Conservation (phyloP, 1,140 invertebrate species). For the Zaprionus camerounensis region DNA sequence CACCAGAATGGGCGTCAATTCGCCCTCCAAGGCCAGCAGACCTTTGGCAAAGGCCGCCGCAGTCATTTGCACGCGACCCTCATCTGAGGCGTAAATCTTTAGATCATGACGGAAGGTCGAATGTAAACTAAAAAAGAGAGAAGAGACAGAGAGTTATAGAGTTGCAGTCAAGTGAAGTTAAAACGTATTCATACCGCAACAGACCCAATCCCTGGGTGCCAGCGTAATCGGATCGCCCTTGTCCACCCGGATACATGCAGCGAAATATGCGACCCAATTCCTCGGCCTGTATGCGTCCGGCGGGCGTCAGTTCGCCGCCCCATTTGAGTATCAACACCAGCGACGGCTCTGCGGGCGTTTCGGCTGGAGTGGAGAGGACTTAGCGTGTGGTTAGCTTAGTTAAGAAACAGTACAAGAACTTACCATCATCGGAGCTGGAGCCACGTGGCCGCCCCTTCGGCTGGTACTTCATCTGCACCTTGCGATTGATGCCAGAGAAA, state of each 20-base stretch:
- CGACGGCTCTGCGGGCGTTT: constrained; percentile 93
- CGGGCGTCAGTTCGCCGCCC: constrained; percentile 99
- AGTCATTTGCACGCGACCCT: constrained; percentile 99
- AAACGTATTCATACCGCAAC: constrained; percentile 85
- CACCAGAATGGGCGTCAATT: constrained; percentile 98
- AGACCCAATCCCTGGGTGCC: constrained; percentile 96
- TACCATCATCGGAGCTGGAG: constrained; percentile 98
- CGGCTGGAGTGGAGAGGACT: constrained; percentile 85
- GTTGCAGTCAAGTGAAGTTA: background rate
- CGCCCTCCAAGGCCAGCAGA: constrained; percentile 97
- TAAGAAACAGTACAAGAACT: constrained; percentile 59
- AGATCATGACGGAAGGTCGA: constrained; percentile 99
- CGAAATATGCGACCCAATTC: constrained; percentile 98
- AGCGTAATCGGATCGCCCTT: constrained; percentile 89
- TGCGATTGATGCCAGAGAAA: constrained; percentile 99
- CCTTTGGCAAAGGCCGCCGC: constrained; percentile 99
- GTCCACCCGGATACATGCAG: constrained; percentile 98
- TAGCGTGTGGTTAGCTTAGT: constrained; percentile 42
- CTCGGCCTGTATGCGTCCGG: constrained; percentile 98
- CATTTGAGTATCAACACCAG: constrained; percentile 98
- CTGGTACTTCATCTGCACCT: constrained; percentile 99
- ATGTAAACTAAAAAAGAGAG: constrained; percentile 90
- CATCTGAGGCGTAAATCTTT: constrained; percentile 99
- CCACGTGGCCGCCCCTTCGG: constrained; percentile 96
- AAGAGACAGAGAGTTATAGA: background rate